These are phyloP conservation scores for Blomia tropicalis DNA, from an alignment of 2,888 invertebrate species.

Conservation along the genomic window DNA sequence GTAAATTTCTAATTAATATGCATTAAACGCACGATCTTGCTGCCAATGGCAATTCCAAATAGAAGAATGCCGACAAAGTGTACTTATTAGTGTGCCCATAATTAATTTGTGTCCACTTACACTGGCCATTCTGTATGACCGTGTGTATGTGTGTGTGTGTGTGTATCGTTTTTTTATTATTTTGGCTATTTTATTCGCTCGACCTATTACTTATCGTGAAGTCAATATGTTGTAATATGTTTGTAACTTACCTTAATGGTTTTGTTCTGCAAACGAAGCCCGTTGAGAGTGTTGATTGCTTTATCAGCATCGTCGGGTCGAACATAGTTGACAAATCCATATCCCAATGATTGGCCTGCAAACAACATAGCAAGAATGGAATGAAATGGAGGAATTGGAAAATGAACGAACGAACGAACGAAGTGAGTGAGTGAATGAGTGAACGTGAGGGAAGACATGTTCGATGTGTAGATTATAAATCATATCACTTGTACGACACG, in stretches of 20 bases:
- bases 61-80: conserved; percentile 5
- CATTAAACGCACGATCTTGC: too few species aligned
- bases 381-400: conserved; percentile 5
- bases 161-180: too few species aligned
- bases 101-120: too few species aligned
- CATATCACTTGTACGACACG: too few species aligned
- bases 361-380: conserved; percentile 13
- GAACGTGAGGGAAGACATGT: too few species aligned
- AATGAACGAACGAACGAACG: too few species aligned
- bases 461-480: too few species aligned
- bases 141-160: too few species aligned
- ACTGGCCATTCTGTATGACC: too few species aligned
- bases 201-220: too few species aligned
- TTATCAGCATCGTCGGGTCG: conserved; percentile 93
- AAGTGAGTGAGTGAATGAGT: conserved; percentile 9
- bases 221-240: not conserved
- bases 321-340: conserved; percentile 99
- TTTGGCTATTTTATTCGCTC: too few species aligned
- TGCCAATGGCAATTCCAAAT: too few species aligned
- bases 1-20: conserved; percentile 12
- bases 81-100: not conserved
- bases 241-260: conserved; percentile 64
- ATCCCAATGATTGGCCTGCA: conserved; percentile 89
- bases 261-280: conserved; percentile 93
- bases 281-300: conserved; percentile 93